These are phyloP conservation scores for Furcifer pardalis DNA, from an alignment of 2,797 vertebrate genomes.

Conservation along the genomic window DNA sequence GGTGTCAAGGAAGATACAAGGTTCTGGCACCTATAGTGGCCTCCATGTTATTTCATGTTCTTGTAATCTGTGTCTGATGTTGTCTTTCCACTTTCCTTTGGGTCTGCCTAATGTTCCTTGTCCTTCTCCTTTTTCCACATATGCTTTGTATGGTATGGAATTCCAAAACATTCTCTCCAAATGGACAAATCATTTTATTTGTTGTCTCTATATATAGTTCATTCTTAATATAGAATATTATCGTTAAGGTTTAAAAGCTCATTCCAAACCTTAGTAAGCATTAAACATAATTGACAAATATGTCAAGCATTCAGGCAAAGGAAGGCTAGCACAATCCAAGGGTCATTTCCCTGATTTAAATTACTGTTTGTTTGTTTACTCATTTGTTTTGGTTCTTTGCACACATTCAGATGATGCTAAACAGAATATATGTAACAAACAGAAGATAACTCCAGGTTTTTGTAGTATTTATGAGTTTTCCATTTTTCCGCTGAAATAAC, in stretches of 20 bases:
- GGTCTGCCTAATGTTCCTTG: no score
- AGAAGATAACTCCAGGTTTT: neutral
- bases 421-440: conserved; percentile 1
- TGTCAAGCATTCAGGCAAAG: neutral
- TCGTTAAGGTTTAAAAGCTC: neutral
- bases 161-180: no score
- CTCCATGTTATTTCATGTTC: no score
- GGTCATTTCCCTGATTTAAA: neutral
- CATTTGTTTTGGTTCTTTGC: neutral
- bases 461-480: conserved; percentile 43
- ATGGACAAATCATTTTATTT: no score
- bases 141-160: no score
- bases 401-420: neutral
- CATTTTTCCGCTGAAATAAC: conserved; percentile 51
- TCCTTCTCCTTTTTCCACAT: no score
- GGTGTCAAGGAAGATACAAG: no score
- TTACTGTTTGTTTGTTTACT: neutral
- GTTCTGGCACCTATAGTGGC: no score
- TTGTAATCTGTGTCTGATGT: no score
- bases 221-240: neutral
- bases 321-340: neutral
- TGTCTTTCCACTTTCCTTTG: no score
- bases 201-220: no score
- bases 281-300: neutral
- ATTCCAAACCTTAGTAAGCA: neutral